Evolutionary conservation across 1,140 invertebrate species (phyloP).

Genomic region (Choristoneura fumiferana): DNA sequence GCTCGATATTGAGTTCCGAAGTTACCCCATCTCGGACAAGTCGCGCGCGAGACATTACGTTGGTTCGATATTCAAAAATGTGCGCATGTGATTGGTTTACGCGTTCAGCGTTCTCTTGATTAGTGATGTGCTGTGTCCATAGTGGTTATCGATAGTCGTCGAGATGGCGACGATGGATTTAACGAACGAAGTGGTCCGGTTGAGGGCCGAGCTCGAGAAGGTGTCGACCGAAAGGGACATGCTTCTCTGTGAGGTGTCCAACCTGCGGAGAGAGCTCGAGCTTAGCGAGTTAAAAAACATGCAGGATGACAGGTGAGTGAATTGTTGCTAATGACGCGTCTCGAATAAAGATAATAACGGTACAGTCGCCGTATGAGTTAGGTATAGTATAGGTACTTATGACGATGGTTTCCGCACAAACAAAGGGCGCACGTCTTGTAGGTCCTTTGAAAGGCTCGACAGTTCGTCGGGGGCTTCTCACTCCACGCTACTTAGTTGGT

Average conservation of each 20-base stretch:
- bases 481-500: slow-evolving; percentile 29
- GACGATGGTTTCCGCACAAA: slow-evolving; percentile 49
- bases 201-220: slow-evolving; percentile 87
- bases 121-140: slow-evolving; percentile 64
- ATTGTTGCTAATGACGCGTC: slow-evolving; percentile 19
- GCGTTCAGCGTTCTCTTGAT: slow-evolving; percentile 34
- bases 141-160: slow-evolving; percentile 60
- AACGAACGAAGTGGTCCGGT: slow-evolving; percentile 86
- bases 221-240: slow-evolving; percentile 88
- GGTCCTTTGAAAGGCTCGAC: slow-evolving; percentile 57
- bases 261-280: slow-evolving; percentile 90
- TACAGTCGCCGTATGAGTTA: not conserved
- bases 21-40: slow-evolving; percentile 6
- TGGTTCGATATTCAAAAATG: slow-evolving; percentile 57
- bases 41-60: slow-evolving; percentile 14
- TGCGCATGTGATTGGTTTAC: slow-evolving; percentile 49
- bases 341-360: slow-evolving; percentile 15
- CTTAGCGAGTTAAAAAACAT: slow-evolving; percentile 89
- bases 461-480: slow-evolving; percentile 47
- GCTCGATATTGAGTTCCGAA: slow-evolving; percentile 14
- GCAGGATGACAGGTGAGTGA: slow-evolving; percentile 86
- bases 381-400: slow-evolving; percentile 27
- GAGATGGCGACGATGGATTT: slow-evolving; percentile 80
- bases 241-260: slow-evolving; percentile 89
- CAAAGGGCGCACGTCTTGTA: slow-evolving; percentile 54